Base-by-base conservation (phyloP, 2,888 invertebrate genomes). In the Lycia hirtaria region DNA sequence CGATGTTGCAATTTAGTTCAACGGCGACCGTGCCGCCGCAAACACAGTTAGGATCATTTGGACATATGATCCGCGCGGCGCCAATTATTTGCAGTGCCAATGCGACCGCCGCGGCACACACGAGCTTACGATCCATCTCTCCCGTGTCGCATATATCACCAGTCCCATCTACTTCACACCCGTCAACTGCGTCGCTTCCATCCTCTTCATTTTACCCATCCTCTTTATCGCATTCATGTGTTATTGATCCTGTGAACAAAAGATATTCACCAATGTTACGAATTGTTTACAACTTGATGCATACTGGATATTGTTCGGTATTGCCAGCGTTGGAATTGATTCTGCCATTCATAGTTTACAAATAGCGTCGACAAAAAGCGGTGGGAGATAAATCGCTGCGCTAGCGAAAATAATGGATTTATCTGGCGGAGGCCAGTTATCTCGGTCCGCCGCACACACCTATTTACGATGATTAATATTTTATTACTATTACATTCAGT, bases 1-100 rank as follows among this genome's bases (percentile, higher is more conserved):
- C 88, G 75, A 91, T 85, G 78, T 87, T 85, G 78, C 91, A 92
- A 85, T 88, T 83, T 76, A 91, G 83, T 84, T 91, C 91, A 62
- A 89, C 73, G 49, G 88, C 82, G 71, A 90, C 76, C 73, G 87
- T 85, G 75, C 88, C 88, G 66, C 87, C 86, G 68, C 92, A 91
- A 86, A 87, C 80, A 81, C 91, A 92, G 87, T 91, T 88, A 81
- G 88, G 86, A 79, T 88, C 84, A 79, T 76, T 83, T 64, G 89
- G 92, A 72, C 91, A 92, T 78, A 80, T 77, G 73, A 81, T 76
- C 62, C 75, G 76, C 64, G 77, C 75, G 63, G 88, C 89, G 58
- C 79, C 84, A 85, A 88, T 85, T 81, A 85, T 80, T 72, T 87
- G 83, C 69, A 87, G 78, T 68, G 79, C 78, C 66, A 88, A 74